Conservation (phyloP, 2,888 invertebrate genomes). For the Chymomyza amoena region DNA sequence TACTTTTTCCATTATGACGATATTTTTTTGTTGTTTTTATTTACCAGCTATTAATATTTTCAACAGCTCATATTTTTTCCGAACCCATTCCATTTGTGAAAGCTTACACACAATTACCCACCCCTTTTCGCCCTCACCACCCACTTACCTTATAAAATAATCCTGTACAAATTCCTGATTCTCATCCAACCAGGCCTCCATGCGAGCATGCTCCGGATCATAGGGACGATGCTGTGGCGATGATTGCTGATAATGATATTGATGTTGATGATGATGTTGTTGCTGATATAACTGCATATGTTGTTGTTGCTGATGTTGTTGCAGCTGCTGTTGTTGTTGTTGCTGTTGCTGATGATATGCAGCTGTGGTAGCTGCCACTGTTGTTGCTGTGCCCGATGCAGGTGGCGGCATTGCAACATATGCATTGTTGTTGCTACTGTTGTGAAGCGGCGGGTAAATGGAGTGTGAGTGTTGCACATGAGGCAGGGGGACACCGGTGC, state of each 20-base stretch:
- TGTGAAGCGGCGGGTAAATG: constrained; percentile 24
- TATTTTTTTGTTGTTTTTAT: too few species aligned
- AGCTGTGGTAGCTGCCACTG: constrained; percentile 20
- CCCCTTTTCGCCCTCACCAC: constrained; percentile 3
- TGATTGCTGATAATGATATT: constrained; percentile 49
- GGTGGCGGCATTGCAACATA: not conserved
- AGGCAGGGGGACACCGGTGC: constrained; percentile 79
- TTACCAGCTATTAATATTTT: too few species aligned
- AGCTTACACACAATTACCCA: too few species aligned
- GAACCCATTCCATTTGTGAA: too few species aligned
- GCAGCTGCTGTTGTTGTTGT: constrained; percentile 35
- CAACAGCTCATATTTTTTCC: too few species aligned
- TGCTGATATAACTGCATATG: constrained; percentile 44
- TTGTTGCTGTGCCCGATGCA: constrained; percentile 19
- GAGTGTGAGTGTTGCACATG: constrained; percentile 60
- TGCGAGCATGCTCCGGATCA: constrained; percentile 92
- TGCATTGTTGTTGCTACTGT: constrained; percentile 32
- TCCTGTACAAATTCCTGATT: constrained; percentile 97
- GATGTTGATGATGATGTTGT: constrained; percentile 51
- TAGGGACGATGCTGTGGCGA: constrained; percentile 80
- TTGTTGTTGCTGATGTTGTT: constrained; percentile 25
- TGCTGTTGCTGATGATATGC: constrained; percentile 28
- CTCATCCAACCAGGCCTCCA: constrained; percentile 97
- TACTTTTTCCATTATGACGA: too few species aligned
- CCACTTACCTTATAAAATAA: constrained; percentile 91